A percentile compares a stretch with the other conserved stretches of the same genome.
Conservation (phyloP, 2,888 invertebrate genomes). For the Linnaemya tessellans region DNA sequence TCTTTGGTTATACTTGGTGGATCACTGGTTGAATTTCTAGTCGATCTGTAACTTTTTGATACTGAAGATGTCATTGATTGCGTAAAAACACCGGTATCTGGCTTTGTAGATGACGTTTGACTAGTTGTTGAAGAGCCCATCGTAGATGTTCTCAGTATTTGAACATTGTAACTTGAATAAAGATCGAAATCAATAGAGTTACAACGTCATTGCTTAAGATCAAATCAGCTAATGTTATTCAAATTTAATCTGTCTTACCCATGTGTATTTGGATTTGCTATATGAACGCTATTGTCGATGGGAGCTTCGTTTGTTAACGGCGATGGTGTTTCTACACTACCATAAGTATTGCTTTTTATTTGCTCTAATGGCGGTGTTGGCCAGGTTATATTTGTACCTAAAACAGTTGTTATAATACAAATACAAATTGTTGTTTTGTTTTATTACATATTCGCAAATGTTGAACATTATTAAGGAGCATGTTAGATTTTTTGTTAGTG, state of each 20-base stretch:
- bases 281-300: conserved; percentile 78
- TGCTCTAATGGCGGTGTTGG: conserved; percentile 82
- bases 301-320: conserved; percentile 82
- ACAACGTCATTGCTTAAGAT: background rate
- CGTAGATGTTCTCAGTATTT: conserved; percentile 81
- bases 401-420: conserved; percentile 32
- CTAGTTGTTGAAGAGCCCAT: conserved; percentile 79
- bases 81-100: conserved; percentile 80
- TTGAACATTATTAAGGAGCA: conserved; percentile 33
- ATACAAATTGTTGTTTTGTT: conserved; percentile 22
- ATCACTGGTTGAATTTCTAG: conserved; percentile 78
- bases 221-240: too few species aligned
- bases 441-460: conserved; percentile 27
- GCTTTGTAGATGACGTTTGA: conserved; percentile 79
- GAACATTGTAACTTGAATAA: conserved; percentile 81
- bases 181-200: background rate
- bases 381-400: conserved; percentile 83
- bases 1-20: conserved; percentile 83
- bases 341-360: conserved; percentile 81
- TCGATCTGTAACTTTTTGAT: conserved; percentile 82
- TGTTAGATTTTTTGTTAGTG: conserved; percentile 54
- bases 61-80: conserved; percentile 80
- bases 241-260: conserved; percentile 77
- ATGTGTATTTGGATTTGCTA: conserved; percentile 83
- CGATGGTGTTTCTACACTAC: conserved; percentile 83